Percentiles rank a stretch among this genome's conserved stretches.
These are phyloP conservation scores for Cyclargus thomasi DNA, from an alignment of 1,140 invertebrate genomes.

Conservation along the genomic window DNA sequence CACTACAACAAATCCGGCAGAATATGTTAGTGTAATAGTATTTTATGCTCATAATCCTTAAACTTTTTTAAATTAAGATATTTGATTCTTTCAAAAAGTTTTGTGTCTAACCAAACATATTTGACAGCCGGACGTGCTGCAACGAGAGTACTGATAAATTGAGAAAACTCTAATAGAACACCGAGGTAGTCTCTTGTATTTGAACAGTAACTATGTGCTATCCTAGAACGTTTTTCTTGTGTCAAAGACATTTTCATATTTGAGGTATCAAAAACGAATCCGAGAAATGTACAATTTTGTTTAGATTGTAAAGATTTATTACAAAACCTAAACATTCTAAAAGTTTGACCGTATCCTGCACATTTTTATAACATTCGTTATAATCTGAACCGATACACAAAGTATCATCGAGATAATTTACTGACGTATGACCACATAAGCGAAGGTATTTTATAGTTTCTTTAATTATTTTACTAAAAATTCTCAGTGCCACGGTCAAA, in stretches of 20 bases:
- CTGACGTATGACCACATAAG: conserved; percentile 21
- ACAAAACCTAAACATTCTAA: conserved; percentile 2
- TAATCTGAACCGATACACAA: conserved; percentile 24
- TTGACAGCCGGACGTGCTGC: neutral
- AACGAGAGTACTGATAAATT: neutral
- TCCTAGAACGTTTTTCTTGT: neutral
- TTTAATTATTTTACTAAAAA: conserved; percentile 31
- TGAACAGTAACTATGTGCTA: neutral
- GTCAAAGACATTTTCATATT: neutral
- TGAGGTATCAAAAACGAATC: conserved; percentile 1
- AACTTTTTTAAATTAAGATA: conserved; percentile 1
- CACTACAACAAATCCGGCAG: neutral
- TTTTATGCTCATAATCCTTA: neutral
- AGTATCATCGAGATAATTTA: conserved; percentile 30
- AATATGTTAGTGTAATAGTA: neutral
- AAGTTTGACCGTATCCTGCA: conserved; percentile 16
- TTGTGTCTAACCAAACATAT: neutral
- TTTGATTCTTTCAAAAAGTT: neutral
- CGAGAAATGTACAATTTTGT: neutral
- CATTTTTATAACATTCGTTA: conserved; percentile 22
- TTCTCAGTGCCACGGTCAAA: conserved; percentile 24
- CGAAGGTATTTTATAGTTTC: conserved; percentile 23
- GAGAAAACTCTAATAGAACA: neutral
- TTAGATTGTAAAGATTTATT: conserved; percentile 2
- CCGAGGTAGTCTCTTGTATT: neutral